phyloP scores from a whole-genome alignment of 2,113 vertebrate species.

The Rhinolophus sinicus region DNA sequence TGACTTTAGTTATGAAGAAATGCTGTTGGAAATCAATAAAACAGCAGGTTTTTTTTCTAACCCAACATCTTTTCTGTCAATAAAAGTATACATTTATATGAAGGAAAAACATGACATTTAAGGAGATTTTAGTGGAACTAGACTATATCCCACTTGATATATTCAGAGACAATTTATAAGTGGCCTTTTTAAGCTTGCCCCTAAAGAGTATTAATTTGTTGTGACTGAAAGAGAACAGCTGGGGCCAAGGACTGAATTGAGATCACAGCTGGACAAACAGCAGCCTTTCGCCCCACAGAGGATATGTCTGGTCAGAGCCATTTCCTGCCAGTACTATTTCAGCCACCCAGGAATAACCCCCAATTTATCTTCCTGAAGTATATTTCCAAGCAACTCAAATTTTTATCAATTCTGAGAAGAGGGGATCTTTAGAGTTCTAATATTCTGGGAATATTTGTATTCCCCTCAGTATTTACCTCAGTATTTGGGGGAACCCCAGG shows the following conservation, averaged over 20 bases:
- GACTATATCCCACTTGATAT: slow-evolving; percentile 13
- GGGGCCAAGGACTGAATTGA: slow-evolving; percentile 3
- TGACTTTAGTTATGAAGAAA: slow-evolving; percentile 74
- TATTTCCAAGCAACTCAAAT: neutral
- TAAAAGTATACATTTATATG: slow-evolving; percentile 67
- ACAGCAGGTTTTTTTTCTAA: slow-evolving; percentile 59
- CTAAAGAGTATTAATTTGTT: slow-evolving; percentile 58
- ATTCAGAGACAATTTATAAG: slow-evolving; percentile 38
- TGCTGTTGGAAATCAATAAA: slow-evolving; percentile 69
- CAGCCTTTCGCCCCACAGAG: neutral
- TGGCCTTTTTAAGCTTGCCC: slow-evolving; percentile 37
- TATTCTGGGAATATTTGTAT: slow-evolving; percentile 22
- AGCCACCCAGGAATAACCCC: neutral
- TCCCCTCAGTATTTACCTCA: neutral
- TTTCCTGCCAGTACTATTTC: neutral
- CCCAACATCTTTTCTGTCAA: slow-evolving; percentile 67
- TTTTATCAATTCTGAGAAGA: neutral
- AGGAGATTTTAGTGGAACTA: slow-evolving; percentile 67
- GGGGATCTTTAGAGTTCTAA: neutral
- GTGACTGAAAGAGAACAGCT: neutral
- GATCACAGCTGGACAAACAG: neutral
- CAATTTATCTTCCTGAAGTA: neutral
- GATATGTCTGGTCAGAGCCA: neutral
- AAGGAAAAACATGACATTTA: slow-evolving; percentile 69
- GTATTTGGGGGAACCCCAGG: neutral